Evolutionary conservation across 2,113 vertebrate species (phyloP), one percentile per base, ranked within the genome.

Genomic region (Myotis davidii): DNA sequence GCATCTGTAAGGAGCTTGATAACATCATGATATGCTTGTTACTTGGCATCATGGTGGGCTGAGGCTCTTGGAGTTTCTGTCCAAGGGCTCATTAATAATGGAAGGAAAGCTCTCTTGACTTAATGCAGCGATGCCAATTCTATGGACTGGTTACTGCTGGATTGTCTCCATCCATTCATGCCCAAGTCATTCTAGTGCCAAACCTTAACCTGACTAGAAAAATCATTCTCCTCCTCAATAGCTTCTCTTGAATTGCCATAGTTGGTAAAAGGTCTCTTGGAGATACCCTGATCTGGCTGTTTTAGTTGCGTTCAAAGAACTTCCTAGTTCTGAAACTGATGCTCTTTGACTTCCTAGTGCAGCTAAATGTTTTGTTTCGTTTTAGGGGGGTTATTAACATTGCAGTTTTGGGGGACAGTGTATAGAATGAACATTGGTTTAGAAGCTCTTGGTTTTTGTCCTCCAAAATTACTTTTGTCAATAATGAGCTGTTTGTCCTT

Each of bases 121-220:
- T 95, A 88, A 87, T 73, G 9, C 86, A 50, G 54, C 54, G 5
- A 32, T 72, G 86, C 21, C 90, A 96, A 2, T 82, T 29, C 9
- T 69, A 29, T 73, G 54, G 94, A 69, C 95, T 97, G 97, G 97
- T 90, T 93, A 93, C 97, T 90, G 94, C 90, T 96, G 97, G 96
- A 37, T 90, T 56, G 65, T 84, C 72, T 97, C 97, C 98, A 96
- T 97, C 88, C 96, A 81, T 96, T 95, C 96, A 96, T 97, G 61
- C 81, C 72, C 45, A 70, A 6, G 95, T 85, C 61, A 88, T 91
- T 83, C 87, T 69, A 73, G 84, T 97, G 97, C 93, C 97, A 96
- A 97, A 88, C 86, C 27, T 91, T 78, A 45, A 74, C 94, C 96
- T 88, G 61, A 84, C 96, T 95, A 48, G 98, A 95, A 96, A 96